Base-by-base conservation (phyloP, 2,888 invertebrate species). In the Caenorhabditis uteleia region DNA sequence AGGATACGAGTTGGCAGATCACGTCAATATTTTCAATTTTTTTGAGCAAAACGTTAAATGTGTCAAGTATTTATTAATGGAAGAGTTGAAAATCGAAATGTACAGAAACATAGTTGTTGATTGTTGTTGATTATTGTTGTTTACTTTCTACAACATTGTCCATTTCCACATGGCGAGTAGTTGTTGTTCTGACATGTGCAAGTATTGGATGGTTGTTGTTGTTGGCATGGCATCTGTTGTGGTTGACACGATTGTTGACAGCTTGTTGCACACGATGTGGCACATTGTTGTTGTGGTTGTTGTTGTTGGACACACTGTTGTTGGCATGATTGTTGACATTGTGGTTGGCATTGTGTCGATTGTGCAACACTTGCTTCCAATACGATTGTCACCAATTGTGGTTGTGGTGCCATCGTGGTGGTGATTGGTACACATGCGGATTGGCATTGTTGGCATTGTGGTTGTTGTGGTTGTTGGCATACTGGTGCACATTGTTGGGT, bases 281-380 rank as follows among this genome's bases (percentile, higher is more conserved):
- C 40, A 45, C 72, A 72, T 43, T 64, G 58, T 26, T 65, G 58
- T 16, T 50, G 46, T 45, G 72, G 68, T 58, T 72, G 69, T 21
- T 68, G 66, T 50, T 72, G 72, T 27, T 62, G 60, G 36, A 66
- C 65, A 25, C 68, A 71, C 40, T 72, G 69, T 42, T 68, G 65
- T 20, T 57, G 55, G 60, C 72, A 72, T 14, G 64, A 46, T 33
- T 59, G 53, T 47, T 72, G 64, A 48, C 72, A 72, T 44, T 70
- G 70, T 29, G 62, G 66, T 27, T 49, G 40, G 36, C 72, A 72
- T 39, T 67, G 64, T 29, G 59, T 34, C 14, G 66, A 61, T 49
- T 68, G 66, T 25, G 61, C 59, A 16, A 71, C 43, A 18, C 56
- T 50, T 5, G 67, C 54, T 27, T 64, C 49, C 26, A 70, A 55